These are phyloP conservation scores for Drosophila melanosoma DNA, from an alignment of 2,888 invertebrate species.

Conservation along the genomic window DNA sequence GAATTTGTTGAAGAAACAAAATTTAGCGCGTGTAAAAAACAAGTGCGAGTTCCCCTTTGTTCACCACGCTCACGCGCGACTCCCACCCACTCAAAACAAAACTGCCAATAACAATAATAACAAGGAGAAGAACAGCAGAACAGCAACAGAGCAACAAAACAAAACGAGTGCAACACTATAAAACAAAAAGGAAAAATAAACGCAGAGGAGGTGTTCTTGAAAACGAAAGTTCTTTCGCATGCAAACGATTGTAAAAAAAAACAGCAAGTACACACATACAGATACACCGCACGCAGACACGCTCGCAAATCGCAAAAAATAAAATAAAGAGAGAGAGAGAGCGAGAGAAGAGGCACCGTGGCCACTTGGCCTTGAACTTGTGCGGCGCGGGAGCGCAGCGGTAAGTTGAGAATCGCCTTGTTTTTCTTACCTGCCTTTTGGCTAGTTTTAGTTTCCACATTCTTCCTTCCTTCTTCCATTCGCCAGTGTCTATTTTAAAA, in stretches of 20 bases:
- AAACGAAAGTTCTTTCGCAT: slow-evolving; percentile 79
- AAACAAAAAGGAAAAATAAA: slow-evolving; percentile 1
- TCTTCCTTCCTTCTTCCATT: slow-evolving; percentile 27
- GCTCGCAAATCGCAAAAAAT: slow-evolving; percentile 8
- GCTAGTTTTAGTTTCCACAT: slow-evolving; percentile 39
- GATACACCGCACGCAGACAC: slow-evolving; percentile 3
- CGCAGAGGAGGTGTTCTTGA: slow-evolving; percentile 54
- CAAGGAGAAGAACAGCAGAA: slow-evolving; percentile 11
- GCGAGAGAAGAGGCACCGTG: slow-evolving; percentile 60
- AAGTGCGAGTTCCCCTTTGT: slow-evolving; percentile 36
- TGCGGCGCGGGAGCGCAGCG: slow-evolving; percentile 68
- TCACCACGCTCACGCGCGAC: slow-evolving; percentile 42
- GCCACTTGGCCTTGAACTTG: slow-evolving; percentile 79
- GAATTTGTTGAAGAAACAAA: slow-evolving; percentile 45
- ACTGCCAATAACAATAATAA: slow-evolving; percentile 19
- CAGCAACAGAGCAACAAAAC: slow-evolving; percentile 10
- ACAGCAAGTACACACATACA: slow-evolving; percentile 18
- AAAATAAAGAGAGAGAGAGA: slow-evolving; percentile 21
- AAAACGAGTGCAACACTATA: slow-evolving; percentile 8
- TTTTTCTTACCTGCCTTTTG: slow-evolving; percentile 34
- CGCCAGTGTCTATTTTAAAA: slow-evolving; percentile 44
- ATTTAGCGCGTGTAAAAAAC: slow-evolving; percentile 49
- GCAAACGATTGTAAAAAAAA: slow-evolving; percentile 35
- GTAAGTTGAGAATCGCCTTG: slow-evolving; percentile 66
- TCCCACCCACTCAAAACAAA: slow-evolving; percentile 23